Conservation (phyloP, 1,140 invertebrate species). For the Babylonia areolata region DNA sequence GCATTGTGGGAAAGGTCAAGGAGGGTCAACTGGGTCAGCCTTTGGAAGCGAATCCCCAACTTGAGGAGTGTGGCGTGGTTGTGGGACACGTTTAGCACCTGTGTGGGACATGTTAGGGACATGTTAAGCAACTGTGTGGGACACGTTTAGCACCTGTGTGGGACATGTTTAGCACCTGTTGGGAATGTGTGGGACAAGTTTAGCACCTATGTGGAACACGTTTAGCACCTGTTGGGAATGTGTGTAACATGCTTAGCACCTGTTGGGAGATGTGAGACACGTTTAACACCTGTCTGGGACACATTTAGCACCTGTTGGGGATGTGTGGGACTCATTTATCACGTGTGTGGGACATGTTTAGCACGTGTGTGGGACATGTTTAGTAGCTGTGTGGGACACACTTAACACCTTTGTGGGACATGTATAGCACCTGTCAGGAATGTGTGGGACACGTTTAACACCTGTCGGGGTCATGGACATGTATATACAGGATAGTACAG, state of each 20-base stretch:
- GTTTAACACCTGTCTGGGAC: too few species aligned
- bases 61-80: slow-evolving; percentile 56
- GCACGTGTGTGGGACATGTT: too few species aligned
- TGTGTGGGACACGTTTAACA: neutral
- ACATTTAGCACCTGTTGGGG: too few species aligned
- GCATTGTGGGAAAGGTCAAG: slow-evolving; percentile 64
- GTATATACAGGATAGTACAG: too few species aligned
- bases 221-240: neutral
- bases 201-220: neutral
- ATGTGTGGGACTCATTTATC: neutral
- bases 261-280: neutral
- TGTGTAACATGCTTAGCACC: neutral
- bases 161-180: neutral
- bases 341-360: too few species aligned
- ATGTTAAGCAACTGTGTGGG: neutral
- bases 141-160: neutral
- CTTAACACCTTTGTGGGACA: neutral
- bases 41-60: slow-evolving; percentile 61
- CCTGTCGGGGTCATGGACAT: too few species aligned
- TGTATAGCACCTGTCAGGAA: neutral
- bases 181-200: neutral
- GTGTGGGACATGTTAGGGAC: neutral
- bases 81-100: slow-evolving; percentile 61
- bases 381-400: too few species aligned
- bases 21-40: slow-evolving; percentile 46